Conservation (phyloP, 2,797 vertebrate genomes). For the Pseudochirops cupreus region DNA sequence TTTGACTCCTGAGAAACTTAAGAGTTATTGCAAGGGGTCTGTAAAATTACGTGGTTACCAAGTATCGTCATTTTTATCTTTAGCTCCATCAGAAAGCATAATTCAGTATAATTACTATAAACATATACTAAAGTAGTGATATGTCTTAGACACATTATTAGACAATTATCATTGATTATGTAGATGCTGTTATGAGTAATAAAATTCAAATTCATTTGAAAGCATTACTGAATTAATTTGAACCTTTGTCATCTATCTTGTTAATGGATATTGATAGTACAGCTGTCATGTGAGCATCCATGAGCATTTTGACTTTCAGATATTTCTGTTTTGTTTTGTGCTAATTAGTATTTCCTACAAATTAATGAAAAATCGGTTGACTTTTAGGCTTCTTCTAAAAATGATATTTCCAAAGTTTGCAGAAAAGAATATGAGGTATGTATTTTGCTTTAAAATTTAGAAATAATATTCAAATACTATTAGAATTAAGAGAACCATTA, state of each 20-base stretch:
- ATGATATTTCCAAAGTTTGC: slow-evolving; percentile 95
- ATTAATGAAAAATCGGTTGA: slow-evolving; percentile 71
- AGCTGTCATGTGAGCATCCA: not conserved
- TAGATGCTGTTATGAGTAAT: not conserved
- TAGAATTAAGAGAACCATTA: slow-evolving; percentile 52
- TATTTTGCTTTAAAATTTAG: slow-evolving; percentile 65
- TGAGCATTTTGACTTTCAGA: not conserved
- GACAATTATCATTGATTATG: not conserved
- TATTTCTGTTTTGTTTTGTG: slow-evolving; percentile 49
- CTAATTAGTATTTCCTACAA: slow-evolving; percentile 61
- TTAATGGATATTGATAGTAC: slow-evolving; percentile 10
- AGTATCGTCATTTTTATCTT: not conserved
- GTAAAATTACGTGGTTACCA: not conserved
- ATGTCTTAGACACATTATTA: not conserved
- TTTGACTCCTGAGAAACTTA: not conserved
- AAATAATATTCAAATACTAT: slow-evolving; percentile 42
- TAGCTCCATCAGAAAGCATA: not conserved
- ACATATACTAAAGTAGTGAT: not conserved
- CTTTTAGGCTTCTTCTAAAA: slow-evolving; percentile 95
- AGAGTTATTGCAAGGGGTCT: not conserved
- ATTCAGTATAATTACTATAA: not conserved
- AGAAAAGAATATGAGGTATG: slow-evolving; percentile 97
- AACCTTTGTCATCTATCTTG: slow-evolving; percentile 25
- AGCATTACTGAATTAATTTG: not conserved
- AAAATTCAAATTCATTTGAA: slow-evolving; percentile 47